A percentile compares a stretch with the other conserved stretches of the same genome.
phyloP scores from a whole-genome alignment of 2,113 vertebrate genomes.

The Lichenostomus cassidix region DNA sequence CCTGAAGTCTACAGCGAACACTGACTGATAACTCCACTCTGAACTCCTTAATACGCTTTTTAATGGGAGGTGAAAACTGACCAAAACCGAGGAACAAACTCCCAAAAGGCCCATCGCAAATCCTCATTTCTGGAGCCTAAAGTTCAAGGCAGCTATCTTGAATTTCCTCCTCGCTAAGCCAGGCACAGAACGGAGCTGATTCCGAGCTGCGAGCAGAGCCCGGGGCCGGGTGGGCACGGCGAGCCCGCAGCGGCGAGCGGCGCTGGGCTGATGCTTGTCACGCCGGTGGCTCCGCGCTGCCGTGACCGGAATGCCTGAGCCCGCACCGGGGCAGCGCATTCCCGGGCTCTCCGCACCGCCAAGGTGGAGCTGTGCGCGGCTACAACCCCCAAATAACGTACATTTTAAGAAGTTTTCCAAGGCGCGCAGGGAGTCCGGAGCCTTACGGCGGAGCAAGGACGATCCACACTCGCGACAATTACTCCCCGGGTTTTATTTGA shows the following conservation, averaged over 20 bases:
- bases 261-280: neutral
- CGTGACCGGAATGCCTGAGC: neutral
- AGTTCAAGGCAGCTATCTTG: neutral
- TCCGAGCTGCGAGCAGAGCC: fast-evolving
- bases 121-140: neutral
- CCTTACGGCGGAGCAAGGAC: neutral
- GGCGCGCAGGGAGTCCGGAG: fast-evolving
- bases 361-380: neutral
- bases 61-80: fast-evolving
- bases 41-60: neutral
- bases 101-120: neutral
- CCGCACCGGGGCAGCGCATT: neutral
- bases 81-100: neutral
- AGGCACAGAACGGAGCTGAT: fast-evolving
- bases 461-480: fast-evolving
- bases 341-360: neutral
- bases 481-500: neutral
- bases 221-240: neutral
- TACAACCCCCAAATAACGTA: fast-evolving
- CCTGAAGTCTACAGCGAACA: fast-evolving
- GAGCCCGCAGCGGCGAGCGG: neutral
- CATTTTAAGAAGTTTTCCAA: neutral
- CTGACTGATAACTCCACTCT: neutral
- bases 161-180: fast-evolving
- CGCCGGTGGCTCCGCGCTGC: neutral